Conservation (phyloP, 2,113 vertebrate species). For the Saimiri boliviensis region DNA sequence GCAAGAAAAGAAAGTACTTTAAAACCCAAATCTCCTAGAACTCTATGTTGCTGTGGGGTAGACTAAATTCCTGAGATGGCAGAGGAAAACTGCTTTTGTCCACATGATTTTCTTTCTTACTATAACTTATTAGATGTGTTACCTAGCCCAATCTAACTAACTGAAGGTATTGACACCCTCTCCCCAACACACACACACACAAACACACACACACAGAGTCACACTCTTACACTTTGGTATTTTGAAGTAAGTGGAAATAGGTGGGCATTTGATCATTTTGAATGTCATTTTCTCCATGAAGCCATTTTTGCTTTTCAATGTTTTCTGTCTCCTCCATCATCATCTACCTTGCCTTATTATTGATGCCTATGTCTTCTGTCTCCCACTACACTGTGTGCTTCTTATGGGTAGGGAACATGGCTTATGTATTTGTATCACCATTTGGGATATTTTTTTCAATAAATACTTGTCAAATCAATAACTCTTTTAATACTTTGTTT, state of each 20-base stretch:
- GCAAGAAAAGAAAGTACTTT: constrained; percentile 53
- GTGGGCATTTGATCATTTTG: constrained; percentile 26
- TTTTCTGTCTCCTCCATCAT: neutral
- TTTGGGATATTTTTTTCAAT: neutral
- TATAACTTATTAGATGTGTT: constrained; percentile 36
- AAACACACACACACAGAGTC: neutral
- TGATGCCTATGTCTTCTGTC: neutral
- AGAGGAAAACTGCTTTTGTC: constrained; percentile 40
- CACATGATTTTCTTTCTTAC: constrained; percentile 1
- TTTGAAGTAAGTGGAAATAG: constrained; percentile 45
- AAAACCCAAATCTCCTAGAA: constrained; percentile 44
- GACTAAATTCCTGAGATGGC: constrained; percentile 29
- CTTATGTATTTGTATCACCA: neutral
- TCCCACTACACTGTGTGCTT: neutral
- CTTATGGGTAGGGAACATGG: neutral
- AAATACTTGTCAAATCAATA: constrained; percentile 2
- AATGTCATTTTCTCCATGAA: constrained; percentile 12
- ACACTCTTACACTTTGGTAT: neutral
- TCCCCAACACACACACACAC: neutral
- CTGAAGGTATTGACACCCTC: neutral
- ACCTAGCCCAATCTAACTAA: constrained; percentile 8
- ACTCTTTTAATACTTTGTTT: neutral
- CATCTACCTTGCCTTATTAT: neutral
- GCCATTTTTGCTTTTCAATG: neutral
- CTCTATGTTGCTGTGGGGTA: neutral